phyloP scores from a whole-genome alignment of 2,888 invertebrate species.

The Folsomia candida region DNA sequence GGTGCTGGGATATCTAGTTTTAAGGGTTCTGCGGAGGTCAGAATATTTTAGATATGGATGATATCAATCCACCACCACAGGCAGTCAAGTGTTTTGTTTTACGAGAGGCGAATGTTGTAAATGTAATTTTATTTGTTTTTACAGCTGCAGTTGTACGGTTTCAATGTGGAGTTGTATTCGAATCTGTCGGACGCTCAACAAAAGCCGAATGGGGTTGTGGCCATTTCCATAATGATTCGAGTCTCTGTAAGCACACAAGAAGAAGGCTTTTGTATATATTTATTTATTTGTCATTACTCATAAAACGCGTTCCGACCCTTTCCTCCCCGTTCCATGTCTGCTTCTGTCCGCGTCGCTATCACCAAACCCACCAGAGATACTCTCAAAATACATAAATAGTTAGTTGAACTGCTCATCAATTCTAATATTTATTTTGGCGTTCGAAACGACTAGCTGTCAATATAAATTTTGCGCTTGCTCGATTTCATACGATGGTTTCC shows the following conservation, averaged over 20 bases:
- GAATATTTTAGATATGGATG: background rate
- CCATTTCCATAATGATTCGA: conserved; percentile 91
- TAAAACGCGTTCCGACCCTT: background rate
- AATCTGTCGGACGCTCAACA: conserved; percentile 95
- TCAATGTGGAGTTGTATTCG: conserved; percentile 93
- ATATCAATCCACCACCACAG: background rate
- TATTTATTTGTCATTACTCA: no score
- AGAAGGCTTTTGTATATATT: conserved; percentile 8
- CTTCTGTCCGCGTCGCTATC: background rate
- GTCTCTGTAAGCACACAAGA: conserved; percentile 58
- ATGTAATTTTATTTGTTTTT: conserved; percentile 52
- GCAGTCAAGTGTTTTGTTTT: background rate
- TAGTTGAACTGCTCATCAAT: no score
- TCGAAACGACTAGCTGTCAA: no score
- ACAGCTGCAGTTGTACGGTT: conserved; percentile 94
- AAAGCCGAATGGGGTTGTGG: conserved; percentile 94
- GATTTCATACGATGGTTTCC: no score
- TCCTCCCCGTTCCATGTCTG: background rate
- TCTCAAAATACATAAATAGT: no score
- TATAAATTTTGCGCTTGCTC: no score
- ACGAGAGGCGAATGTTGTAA: conserved; percentile 16
- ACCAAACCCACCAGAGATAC: background rate
- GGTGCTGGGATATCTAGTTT: background rate
- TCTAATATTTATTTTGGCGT: no score
- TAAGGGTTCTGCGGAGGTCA: background rate